These are phyloP conservation scores for Hyla sarda DNA, from an alignment of 2,113 vertebrate species.

Conservation along the genomic window DNA sequence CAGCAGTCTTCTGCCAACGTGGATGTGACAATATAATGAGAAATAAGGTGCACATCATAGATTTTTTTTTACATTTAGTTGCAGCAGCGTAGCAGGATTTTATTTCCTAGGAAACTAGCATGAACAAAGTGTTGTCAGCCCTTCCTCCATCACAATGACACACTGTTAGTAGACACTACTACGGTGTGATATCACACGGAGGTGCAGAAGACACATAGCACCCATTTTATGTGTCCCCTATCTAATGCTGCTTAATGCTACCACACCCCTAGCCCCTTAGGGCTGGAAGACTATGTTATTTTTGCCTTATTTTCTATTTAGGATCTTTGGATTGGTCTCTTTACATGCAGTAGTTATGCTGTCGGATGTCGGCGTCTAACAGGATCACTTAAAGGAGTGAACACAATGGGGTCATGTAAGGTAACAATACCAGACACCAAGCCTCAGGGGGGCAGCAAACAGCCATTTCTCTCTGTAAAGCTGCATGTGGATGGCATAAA, in stretches of 20 bases:
- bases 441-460: background rate
- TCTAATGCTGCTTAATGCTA: background rate
- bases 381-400: background rate
- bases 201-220: background rate
- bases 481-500: too few species aligned
- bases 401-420: background rate
- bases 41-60: background rate
- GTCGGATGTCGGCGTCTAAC: background rate
- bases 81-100: background rate
- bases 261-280: background rate
- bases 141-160: background rate
- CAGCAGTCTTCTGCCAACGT: background rate
- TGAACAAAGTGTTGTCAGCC: background rate
- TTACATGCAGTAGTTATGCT: background rate
- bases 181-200: background rate
- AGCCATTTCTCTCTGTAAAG: background rate
- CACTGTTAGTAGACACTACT: background rate
- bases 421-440: background rate
- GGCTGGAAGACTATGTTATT: background rate
- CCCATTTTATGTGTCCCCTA: background rate
- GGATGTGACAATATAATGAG: constrained; percentile 7
- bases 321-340: background rate
- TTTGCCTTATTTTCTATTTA: background rate
- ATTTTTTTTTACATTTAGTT: background rate
- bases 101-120: constrained; percentile 5